Conservation (phyloP, 2,797 vertebrate species). For the Anabas testudineus region DNA sequence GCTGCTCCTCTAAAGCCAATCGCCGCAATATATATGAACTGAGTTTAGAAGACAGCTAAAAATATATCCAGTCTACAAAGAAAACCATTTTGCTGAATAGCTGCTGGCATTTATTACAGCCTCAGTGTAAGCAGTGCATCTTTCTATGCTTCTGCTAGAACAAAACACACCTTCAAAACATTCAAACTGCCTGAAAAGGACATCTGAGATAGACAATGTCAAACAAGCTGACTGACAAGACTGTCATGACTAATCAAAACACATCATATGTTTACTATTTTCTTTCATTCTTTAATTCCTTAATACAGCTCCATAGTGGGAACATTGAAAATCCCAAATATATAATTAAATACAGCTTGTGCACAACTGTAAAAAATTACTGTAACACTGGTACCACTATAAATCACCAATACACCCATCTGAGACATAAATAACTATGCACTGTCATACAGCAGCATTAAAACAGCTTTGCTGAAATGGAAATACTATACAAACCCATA, state of each 20-base stretch:
- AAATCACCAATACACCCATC: not conserved
- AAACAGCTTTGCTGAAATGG: conserved; percentile 14
- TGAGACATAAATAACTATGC: conserved; percentile 8
- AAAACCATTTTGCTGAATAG: not conserved
- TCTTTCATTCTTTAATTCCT: not conserved
- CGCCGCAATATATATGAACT: not conserved
- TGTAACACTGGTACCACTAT: not conserved
- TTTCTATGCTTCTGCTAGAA: conserved; percentile 17
- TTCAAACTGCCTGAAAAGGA: conserved; percentile 5
- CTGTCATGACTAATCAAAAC: not conserved
- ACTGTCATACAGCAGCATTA: conserved; percentile 3
- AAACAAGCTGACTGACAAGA: not conserved
- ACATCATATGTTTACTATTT: not conserved
- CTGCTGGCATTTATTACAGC: conserved; percentile 2
- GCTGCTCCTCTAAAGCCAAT: conserved; percentile 23
- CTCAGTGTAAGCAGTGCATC: not conserved
- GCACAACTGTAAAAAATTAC: conserved; percentile 8
- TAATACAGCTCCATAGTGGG: not conserved
- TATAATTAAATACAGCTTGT: not conserved
- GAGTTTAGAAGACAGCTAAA: not conserved
- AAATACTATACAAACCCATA: conserved; percentile 5
- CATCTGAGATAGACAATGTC: not conserved
- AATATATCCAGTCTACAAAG: not conserved
- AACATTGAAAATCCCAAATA: not conserved
- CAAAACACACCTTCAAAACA: not conserved